Evolutionary conservation across 2,888 invertebrate species (phyloP).

Genomic region (Ochropacha duplaris): DNA sequence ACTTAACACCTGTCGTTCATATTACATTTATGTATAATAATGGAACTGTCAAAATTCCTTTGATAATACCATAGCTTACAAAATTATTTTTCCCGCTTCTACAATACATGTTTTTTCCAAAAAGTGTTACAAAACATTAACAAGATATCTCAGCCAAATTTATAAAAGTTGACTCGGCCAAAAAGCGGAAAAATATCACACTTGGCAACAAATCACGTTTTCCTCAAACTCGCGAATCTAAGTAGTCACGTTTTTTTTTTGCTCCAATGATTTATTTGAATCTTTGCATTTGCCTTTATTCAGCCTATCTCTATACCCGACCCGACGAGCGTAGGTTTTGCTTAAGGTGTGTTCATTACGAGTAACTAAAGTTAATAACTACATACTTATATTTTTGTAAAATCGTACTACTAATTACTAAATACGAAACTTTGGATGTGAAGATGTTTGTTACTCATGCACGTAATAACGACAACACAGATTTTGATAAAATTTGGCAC

Average conservation of each 20-base stretch:
- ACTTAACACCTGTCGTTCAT: neutral
- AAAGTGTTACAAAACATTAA: neutral
- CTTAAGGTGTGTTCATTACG: slow-evolving; percentile 21
- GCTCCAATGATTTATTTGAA: slow-evolving; percentile 52
- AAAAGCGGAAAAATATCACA: slow-evolving; percentile 15
- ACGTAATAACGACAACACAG: no score
- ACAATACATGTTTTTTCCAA: neutral
- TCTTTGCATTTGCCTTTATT: slow-evolving; percentile 43
- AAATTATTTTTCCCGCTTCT: neutral
- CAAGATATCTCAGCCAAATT: slow-evolving; percentile 5
- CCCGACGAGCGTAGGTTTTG: slow-evolving; percentile 29
- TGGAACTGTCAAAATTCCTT: no score
- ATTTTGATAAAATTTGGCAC: no score
- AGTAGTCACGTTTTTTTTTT: slow-evolving; percentile 42
- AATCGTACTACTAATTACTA: no score
- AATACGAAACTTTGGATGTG: no score
- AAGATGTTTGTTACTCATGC: no score
- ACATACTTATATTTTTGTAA: neutral
- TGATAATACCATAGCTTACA: no score
- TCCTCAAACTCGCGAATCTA: slow-evolving; percentile 26
- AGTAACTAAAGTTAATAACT: neutral
- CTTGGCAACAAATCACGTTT: slow-evolving; percentile 32
- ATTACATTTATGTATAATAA: neutral
- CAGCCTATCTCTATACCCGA: slow-evolving; percentile 33
- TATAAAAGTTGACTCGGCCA: slow-evolving; percentile 4